These are phyloP conservation scores for Helogale parvula DNA, from an alignment of 2,113 vertebrate genomes.

Conservation along the genomic window DNA sequence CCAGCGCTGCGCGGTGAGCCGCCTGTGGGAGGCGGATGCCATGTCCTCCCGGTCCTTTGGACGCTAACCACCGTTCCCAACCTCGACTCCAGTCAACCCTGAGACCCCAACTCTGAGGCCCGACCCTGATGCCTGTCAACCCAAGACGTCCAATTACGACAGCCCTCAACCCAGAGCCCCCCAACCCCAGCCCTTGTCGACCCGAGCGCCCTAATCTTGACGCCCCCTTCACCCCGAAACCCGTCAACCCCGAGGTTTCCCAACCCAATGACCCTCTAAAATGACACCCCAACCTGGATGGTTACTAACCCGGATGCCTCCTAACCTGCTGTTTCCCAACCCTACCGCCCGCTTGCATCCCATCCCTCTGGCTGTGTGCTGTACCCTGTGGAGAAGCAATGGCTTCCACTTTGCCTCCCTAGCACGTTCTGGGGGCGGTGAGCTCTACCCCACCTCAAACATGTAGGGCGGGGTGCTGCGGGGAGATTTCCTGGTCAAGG, in stretches of 20 bases:
- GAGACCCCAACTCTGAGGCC: not conserved
- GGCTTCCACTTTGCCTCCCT: not conserved
- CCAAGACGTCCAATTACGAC: not conserved
- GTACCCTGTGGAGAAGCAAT: not conserved
- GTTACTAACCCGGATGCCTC: not conserved
- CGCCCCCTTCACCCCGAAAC: not conserved
- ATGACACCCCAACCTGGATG: not conserved
- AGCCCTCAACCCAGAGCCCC: not conserved
- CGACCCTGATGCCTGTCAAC: too few species aligned
- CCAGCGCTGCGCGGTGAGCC: not conserved
- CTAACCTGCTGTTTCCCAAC: too few species aligned
- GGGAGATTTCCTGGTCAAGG: not conserved
- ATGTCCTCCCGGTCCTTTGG: not conserved
- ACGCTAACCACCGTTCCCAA: too few species aligned
- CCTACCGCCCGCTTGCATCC: not conserved
- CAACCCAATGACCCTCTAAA: not conserved
- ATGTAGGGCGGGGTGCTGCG: too few species aligned
- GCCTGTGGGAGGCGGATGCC: not conserved
- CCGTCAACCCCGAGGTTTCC: too few species aligned
- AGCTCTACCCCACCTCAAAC: not conserved
- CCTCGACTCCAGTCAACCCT: not conserved
- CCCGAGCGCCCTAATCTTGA: not conserved
- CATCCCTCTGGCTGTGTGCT: not conserved
- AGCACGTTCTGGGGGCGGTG: not conserved
- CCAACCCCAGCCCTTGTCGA: not conserved